Evolutionary conservation across 1,140 invertebrate genomes (phyloP).

Genomic region (Drosophila arizonae): DNA sequence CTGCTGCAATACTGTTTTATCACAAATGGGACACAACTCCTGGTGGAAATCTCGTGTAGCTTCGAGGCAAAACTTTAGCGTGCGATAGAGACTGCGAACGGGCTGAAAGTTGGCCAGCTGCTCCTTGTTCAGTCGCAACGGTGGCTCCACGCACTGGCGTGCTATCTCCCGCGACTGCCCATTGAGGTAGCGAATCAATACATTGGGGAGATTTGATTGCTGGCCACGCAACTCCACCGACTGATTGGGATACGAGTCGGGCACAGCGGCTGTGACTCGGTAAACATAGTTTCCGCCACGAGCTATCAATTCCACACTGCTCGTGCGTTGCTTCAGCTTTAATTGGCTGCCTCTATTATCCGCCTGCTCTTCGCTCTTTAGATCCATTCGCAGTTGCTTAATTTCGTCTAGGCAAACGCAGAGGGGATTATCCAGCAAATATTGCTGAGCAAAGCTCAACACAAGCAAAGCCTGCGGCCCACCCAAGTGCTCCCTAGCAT

Average conservation of each 20-base stretch:
- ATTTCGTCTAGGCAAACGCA: slow-evolving; percentile 90
- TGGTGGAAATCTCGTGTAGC: slow-evolving; percentile 85
- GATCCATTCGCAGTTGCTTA: slow-evolving; percentile 85
- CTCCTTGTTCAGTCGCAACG: slow-evolving; percentile 84
- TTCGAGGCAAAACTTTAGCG: slow-evolving; percentile 86
- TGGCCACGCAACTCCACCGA: slow-evolving; percentile 85
- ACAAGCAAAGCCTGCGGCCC: slow-evolving; percentile 85
- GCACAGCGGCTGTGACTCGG: slow-evolving; percentile 85
- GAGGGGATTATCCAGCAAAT: slow-evolving; percentile 89
- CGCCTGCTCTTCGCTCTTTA: slow-evolving; percentile 61
- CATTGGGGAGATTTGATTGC: slow-evolving; percentile 87
- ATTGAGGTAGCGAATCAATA: slow-evolving; percentile 86
- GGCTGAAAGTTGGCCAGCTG: slow-evolving; percentile 85
- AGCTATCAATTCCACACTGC: slow-evolving; percentile 86
- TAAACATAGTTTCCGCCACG: slow-evolving; percentile 86
- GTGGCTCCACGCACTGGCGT: slow-evolving; percentile 88
- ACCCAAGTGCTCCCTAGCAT: slow-evolving; percentile 85
- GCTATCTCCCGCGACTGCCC: slow-evolving; percentile 88
- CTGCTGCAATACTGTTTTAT: slow-evolving; percentile 85
- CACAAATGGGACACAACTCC: slow-evolving; percentile 87
- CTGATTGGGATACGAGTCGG: slow-evolving; percentile 87
- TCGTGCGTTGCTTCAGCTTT: slow-evolving; percentile 88
- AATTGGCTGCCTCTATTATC: slow-evolving; percentile 72
- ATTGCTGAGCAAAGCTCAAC: slow-evolving; percentile 87
- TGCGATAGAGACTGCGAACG: slow-evolving; percentile 85